Percentiles rank a stretch among this genome's conserved stretches.
Evolutionary conservation across 2,888 invertebrate species (phyloP).

Genomic region (Hirudinaria manillensis): DNA sequence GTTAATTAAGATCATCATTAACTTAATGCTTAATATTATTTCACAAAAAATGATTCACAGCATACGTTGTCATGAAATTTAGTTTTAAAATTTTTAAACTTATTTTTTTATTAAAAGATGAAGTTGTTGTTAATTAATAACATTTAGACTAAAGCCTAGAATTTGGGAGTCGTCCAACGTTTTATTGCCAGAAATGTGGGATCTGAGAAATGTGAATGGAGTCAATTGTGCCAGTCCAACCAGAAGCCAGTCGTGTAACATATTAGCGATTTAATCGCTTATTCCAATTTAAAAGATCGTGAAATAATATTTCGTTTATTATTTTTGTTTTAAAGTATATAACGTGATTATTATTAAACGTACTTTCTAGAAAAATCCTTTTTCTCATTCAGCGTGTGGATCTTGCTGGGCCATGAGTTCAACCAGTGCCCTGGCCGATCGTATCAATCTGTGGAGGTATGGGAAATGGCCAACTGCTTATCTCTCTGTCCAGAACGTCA

Average conservation of each 20-base stretch:
- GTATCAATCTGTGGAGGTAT: slow-evolving; percentile 56
- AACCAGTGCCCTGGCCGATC: slow-evolving; percentile 56
- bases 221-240: slow-evolving; percentile 55
- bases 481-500: slow-evolving; percentile 55
- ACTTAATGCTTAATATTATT: too few species aligned
- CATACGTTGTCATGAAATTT: too few species aligned
- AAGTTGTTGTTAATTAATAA: too few species aligned
- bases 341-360: too few species aligned
- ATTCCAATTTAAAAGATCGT: slow-evolving; percentile 51
- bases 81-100: too few species aligned
- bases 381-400: slow-evolving; percentile 53
- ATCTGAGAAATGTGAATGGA: slow-evolving; percentile 56
- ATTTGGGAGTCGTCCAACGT: slow-evolving; percentile 37
- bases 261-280: slow-evolving; percentile 45
- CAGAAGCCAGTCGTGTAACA: slow-evolving; percentile 52
- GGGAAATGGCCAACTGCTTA: slow-evolving; percentile 56
- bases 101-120: too few species aligned
- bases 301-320: not conserved
- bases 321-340: not conserved
- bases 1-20: too few species aligned
- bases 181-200: slow-evolving; percentile 52
- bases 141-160: slow-evolving; percentile 34
- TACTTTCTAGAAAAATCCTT: too few species aligned
- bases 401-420: slow-evolving; percentile 58
- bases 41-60: too few species aligned